Evolutionary conservation across 2,797 vertebrate species (phyloP).

Genomic region (Mormyrops boulengeri): DNA sequence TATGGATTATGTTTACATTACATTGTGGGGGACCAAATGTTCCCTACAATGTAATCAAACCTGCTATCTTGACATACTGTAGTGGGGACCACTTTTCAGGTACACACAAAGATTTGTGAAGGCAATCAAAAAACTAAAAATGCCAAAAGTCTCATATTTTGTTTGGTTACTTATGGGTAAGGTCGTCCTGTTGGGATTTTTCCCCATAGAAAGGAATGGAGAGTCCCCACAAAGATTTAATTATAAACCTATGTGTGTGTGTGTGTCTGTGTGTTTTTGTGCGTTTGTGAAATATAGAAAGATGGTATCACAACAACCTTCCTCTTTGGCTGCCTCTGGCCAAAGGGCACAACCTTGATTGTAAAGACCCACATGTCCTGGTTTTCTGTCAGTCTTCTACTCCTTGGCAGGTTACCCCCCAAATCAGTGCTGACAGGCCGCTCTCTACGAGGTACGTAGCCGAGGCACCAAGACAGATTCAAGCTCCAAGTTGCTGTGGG

Average conservation of each 20-base stretch:
- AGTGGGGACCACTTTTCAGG: background rate
- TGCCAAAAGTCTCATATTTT: background rate
- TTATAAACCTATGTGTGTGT: background rate
- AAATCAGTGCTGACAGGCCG: background rate
- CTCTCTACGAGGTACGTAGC: background rate
- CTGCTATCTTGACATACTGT: background rate
- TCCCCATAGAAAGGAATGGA: background rate
- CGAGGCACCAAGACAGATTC: background rate
- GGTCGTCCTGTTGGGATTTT: background rate
- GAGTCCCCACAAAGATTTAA: background rate
- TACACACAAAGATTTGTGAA: background rate
- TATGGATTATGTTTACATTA: background rate
- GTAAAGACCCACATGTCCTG: background rate
- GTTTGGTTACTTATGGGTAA: background rate
- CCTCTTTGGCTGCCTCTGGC: background rate
- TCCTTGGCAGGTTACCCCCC: background rate
- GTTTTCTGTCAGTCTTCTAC: background rate
- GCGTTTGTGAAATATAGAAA: background rate
- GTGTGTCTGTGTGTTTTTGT: background rate
- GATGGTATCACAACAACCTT: background rate
- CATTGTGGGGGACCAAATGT: background rate
- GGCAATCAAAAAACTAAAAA: background rate
- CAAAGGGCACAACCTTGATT: background rate
- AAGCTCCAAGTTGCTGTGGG: background rate
- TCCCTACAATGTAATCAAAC: no score